Base-by-base conservation (phyloP, 2,113 vertebrate genomes). In the Apaloderma vittatum region DNA sequence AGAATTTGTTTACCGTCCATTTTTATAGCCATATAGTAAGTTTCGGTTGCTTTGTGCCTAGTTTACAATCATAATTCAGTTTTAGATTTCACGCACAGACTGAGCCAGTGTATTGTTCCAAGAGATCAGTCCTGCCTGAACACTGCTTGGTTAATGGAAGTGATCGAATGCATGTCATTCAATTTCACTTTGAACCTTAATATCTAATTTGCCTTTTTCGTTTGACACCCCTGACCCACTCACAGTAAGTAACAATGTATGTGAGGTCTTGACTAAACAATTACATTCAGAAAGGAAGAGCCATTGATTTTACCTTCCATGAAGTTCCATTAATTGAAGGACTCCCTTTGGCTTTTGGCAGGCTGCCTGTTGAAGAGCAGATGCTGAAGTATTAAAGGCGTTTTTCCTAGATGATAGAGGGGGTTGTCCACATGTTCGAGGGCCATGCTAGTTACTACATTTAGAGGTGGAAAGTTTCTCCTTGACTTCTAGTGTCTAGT, bases 361-460 rank as follows among this genome's bases (percentile, higher is more conserved):
- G 46, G 18, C 43, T 77, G 30, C 26, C 46, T 45, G 29, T 54
- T 37, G 46, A 88, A 14, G 13, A 52, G 51, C 37, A 67, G 66
- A 9, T 79, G n/a, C 66, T 49, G 66, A 62, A 36, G 12, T 71
- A 9, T 45, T 54, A 18, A 66, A 90, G 19, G 24, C 3, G 4
- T 37, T 14, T 67, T 54, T 93, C 15, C 40, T 24, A 12, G 21
- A 1, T 48, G 13, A 4, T 91, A 29, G 22, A 43, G 16, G 27
- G 32, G 6, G 7, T 58, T 61, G 11, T 51, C 24, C 16, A 1
- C 3, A 0, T 20, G 8, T 51, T 82, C 7, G 6, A 20, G 20
- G 55, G 12, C 45, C 26, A 11, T 29, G 23, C 32, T 46, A 17
- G 23, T 65, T 58, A 21, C 2, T 0, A 2, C 6, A 3, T 51